These are phyloP conservation scores for Dilophus febrilis DNA, from an alignment of 2,888 invertebrate species.

Conservation along the genomic window DNA sequence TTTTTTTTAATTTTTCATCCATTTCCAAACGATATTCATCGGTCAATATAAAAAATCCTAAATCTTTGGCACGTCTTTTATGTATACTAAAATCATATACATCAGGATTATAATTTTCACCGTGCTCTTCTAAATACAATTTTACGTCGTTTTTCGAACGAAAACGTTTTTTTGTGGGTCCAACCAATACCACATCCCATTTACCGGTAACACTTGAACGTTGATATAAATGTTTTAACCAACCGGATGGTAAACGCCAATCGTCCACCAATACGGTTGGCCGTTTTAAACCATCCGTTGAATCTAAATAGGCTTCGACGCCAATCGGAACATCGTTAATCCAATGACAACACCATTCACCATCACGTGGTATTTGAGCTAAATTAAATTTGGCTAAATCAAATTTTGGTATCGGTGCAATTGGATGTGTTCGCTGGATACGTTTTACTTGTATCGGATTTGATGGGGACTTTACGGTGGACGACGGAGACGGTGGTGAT, in stretches of 20 bases:
- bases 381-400: slow-evolving; percentile 11
- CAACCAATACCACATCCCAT: slow-evolving; percentile 63
- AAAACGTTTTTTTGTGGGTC: slow-evolving; percentile 42
- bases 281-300: slow-evolving; percentile 30
- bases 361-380: slow-evolving; percentile 28
- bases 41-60: slow-evolving; percentile 27
- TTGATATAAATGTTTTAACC: slow-evolving; percentile 64
- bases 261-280: slow-evolving; percentile 48
- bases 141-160: slow-evolving; percentile 40
- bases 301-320: slow-evolving; percentile 28
- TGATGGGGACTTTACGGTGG: slow-evolving; percentile 16
- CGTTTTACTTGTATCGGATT: slow-evolving; percentile 22
- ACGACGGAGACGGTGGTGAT: slow-evolving; percentile 9
- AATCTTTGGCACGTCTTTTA: slow-evolving; percentile 31
- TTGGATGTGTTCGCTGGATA: slow-evolving; percentile 10
- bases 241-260: slow-evolving; percentile 52
- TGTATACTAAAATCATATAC: slow-evolving; percentile 43
- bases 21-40: slow-evolving; percentile 24
- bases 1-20: slow-evolving; percentile 14
- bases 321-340: slow-evolving; percentile 53
- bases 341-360: slow-evolving; percentile 51
- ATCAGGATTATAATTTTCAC: slow-evolving; percentile 33
- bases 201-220: slow-evolving; percentile 53
- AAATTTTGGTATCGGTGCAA: slow-evolving; percentile 2
- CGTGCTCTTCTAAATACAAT: slow-evolving; percentile 26